Evolutionary conservation across 2,113 vertebrate species (phyloP).

Genomic region (Marcusenius ussheri): DNA sequence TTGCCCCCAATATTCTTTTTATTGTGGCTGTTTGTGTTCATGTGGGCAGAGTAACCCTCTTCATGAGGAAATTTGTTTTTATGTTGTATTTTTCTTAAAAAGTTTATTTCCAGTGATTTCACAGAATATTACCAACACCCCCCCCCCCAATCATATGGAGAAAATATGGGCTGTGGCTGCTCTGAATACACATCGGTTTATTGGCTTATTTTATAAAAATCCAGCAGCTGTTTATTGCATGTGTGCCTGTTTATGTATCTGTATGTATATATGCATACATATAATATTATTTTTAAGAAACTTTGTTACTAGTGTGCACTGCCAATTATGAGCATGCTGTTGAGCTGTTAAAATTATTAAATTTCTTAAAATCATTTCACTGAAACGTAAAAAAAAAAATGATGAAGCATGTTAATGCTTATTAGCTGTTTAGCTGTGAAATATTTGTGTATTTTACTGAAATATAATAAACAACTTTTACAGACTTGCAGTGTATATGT

Average conservation of each 20-base stretch:
- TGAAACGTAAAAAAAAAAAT: neutral
- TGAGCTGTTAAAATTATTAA: neutral
- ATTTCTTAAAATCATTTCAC: neutral
- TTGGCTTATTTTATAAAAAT: neutral
- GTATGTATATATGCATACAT: neutral
- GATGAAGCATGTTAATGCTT: neutral
- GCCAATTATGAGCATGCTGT: neutral
- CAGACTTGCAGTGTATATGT: neutral
- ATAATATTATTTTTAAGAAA: neutral
- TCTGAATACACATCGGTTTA: neutral
- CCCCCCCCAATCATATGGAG: neutral
- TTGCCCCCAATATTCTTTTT: constrained; percentile 8
- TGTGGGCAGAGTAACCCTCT: neutral
- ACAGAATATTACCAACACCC: neutral
- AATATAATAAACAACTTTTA: constrained; percentile 12
- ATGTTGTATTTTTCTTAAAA: neutral
- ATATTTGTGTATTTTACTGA: constrained; percentile 2
- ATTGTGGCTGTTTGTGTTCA: constrained; percentile 9
- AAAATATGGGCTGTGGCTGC: neutral
- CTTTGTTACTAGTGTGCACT: neutral
- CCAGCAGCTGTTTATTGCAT: neutral
- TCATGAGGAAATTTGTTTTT: neutral
- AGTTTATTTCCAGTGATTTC: neutral
- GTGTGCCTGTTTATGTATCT: neutral
- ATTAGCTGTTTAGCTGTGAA: neutral